These are phyloP conservation scores for Notolabrus celidotus DNA, from an alignment of 2,797 vertebrate species.

Conservation along the genomic window DNA sequence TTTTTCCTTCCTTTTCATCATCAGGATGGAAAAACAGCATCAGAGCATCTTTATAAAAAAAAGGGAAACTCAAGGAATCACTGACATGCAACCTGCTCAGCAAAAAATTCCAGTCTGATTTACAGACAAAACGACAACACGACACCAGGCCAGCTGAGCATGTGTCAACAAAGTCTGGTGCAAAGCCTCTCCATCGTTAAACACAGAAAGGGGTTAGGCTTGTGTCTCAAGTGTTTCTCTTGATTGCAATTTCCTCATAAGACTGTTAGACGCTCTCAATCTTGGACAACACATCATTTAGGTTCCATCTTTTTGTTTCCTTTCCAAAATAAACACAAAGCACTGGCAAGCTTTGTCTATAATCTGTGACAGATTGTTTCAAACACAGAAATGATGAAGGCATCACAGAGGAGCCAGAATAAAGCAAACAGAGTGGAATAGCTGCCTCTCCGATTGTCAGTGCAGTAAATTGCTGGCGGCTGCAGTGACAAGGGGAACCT, in stretches of 20 bases:
- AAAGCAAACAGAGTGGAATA: constrained; percentile 30
- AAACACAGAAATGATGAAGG: constrained; percentile 1
- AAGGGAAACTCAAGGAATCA: not conserved
- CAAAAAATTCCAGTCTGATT: constrained; percentile 24
- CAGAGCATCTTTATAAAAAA: not conserved
- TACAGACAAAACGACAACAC: constrained; percentile 25
- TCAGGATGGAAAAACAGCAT: not conserved
- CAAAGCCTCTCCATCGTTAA: constrained; percentile 52
- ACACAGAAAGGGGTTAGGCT: constrained; percentile 35
- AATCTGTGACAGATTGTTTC: not conserved
- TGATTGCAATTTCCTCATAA: not conserved
- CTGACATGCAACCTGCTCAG: constrained; percentile 28
- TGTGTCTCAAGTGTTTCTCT: constrained; percentile 6
- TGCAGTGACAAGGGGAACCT: constrained; percentile 74
- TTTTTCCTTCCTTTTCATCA: not conserved
- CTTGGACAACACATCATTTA: not conserved
- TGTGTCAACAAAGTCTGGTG: constrained; percentile 53
- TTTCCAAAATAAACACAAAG: constrained; percentile 1
- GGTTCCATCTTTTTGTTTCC: constrained; percentile 1
- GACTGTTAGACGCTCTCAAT: not conserved
- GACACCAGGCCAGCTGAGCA: constrained; percentile 38
- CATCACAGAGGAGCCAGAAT: constrained; percentile 19
- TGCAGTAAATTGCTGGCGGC: constrained; percentile 55
- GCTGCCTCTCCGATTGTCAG: constrained; percentile 28
- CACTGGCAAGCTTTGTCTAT: not conserved